A percentile compares a stretch with the other conserved stretches of the same genome.
phyloP scores from a whole-genome alignment of 2,797 vertebrate genomes.

The Melanotaenia trifasciata region DNA sequence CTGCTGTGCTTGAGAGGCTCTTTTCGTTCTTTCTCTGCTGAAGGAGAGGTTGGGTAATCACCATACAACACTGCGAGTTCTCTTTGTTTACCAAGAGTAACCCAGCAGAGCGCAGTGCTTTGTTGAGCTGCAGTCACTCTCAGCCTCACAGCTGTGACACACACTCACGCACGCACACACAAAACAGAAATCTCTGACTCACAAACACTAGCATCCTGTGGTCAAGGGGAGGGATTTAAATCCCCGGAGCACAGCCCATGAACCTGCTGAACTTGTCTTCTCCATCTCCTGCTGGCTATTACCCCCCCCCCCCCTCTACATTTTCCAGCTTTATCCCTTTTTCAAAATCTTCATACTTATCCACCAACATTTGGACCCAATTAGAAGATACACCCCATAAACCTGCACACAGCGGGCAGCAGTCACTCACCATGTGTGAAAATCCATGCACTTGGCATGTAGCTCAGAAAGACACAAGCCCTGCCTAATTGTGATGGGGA shows the following conservation, averaged over 20 bases:
- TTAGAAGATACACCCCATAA: constrained; percentile 74
- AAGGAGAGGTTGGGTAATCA: constrained; percentile 77
- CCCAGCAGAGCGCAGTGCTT: constrained; percentile 80
- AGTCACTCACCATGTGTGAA: constrained; percentile 65
- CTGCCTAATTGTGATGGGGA: constrained; percentile 68
- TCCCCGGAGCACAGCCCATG: constrained; percentile 72
- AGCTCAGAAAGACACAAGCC: constrained; percentile 54
- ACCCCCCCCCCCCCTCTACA: constrained; percentile 20
- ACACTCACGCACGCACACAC: constrained; percentile 52
- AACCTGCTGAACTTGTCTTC: constrained; percentile 85
- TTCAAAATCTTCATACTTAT: constrained; percentile 57
- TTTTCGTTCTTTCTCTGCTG: constrained; percentile 61
- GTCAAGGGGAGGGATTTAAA: constrained; percentile 84
- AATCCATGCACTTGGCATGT: constrained; percentile 65
- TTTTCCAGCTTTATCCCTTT: constrained; percentile 63
- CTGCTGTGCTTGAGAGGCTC: constrained; percentile 42
- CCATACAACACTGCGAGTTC: constrained; percentile 66
- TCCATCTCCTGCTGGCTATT: constrained; percentile 74
- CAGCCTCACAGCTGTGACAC: constrained; percentile 82
- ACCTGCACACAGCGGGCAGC: constrained; percentile 52
- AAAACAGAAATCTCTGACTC: constrained; percentile 79
- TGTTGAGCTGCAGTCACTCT: constrained; percentile 82
- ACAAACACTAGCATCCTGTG: constrained; percentile 83
- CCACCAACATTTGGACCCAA: constrained; percentile 71
- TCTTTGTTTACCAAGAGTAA: constrained; percentile 84